Conservation (phyloP, 1,140 invertebrate genomes). For the Mamestra configurata region DNA sequence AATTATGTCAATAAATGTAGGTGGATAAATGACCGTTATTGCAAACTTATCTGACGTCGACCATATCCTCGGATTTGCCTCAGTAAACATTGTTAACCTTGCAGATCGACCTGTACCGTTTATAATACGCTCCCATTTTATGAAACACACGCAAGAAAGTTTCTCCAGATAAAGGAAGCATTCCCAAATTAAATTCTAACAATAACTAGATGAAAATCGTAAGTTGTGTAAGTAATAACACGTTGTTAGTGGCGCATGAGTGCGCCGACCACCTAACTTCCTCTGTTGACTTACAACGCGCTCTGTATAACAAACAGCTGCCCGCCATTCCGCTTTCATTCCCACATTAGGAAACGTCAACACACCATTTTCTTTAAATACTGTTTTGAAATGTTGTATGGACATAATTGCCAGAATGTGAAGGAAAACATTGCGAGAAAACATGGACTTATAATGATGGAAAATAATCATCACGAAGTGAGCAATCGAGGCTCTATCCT, state of each 20-base stretch:
- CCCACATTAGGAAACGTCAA: conserved; percentile 40
- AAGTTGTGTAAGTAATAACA: conserved; percentile 32
- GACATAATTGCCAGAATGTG: no score
- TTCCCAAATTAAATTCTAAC: background rate
- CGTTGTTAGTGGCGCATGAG: conserved; percentile 13
- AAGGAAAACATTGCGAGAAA: no score
- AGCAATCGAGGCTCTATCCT: no score
- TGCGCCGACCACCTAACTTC: conserved; percentile 29
- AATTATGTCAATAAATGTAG: no score
- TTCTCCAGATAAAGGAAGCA: background rate
- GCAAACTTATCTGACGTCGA: no score
- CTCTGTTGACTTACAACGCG: conserved; percentile 34
- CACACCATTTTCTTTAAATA: conserved; percentile 45
- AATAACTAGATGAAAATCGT: conserved; percentile 30
- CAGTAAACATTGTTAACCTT: no score
- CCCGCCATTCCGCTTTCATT: conserved; percentile 32
- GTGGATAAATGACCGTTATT: no score
- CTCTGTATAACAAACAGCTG: conserved; percentile 41
- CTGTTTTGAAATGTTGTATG: background rate
- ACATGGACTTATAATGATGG: no score
- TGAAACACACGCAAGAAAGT: background rate
- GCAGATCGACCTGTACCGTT: no score
- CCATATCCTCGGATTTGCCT: no score
- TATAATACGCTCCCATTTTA: no score
- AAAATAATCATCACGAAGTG: no score